Base-by-base conservation (phyloP, 2,888 invertebrate species). In the Mythimna albipuncta region DNA sequence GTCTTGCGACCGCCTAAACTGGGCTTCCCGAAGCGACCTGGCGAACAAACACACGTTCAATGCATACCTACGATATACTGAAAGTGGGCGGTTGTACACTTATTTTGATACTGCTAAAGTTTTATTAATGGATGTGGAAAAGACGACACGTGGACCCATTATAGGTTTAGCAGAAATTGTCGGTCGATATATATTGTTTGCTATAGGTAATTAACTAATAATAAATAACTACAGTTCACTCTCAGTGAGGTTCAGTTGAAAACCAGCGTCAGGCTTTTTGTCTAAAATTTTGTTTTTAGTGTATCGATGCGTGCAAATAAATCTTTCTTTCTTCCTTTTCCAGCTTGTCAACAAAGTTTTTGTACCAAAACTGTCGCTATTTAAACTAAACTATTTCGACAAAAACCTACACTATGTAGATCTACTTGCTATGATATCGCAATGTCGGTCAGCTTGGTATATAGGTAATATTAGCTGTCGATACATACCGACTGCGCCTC, bases 11-110 rank as follows among this genome's bases (percentile, higher is more conserved):
- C 92, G 26, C 88, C 93, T 64, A 91, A 5, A 26, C 74, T 89
- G 5, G 96, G 95, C 88, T 97, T 95, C 76, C 92, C 91, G 84
- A 95, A 96, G 19, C 96, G 96, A 88, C 97, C 97, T 96, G 93
- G 1, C 32, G 47, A 79, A 82, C 57, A 85, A 83, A 80, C 19
- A 72, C 72, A 57, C 16, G 44, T 88, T 87, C 87, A 95, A 94
- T 87, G 91, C 74, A 76, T 75, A 82, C 72, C 71, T 74, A 89
- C 62, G 52, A 70, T 11, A 38, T 32, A 32, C 16, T 55, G 10
- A 50, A n/a, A 21, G 10, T 10, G 6, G 19, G 32, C 16, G 19
- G 38, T n/a, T 61, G 19, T 26, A 52, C 61, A 41, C n/a, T 21
- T 35, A 55, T 47, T 41, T 32, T 32, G 35, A 52, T 50, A 26